These are phyloP conservation scores for Cirrhinus molitorella DNA, from an alignment of 2,797 vertebrate genomes.

Conservation along the genomic window DNA sequence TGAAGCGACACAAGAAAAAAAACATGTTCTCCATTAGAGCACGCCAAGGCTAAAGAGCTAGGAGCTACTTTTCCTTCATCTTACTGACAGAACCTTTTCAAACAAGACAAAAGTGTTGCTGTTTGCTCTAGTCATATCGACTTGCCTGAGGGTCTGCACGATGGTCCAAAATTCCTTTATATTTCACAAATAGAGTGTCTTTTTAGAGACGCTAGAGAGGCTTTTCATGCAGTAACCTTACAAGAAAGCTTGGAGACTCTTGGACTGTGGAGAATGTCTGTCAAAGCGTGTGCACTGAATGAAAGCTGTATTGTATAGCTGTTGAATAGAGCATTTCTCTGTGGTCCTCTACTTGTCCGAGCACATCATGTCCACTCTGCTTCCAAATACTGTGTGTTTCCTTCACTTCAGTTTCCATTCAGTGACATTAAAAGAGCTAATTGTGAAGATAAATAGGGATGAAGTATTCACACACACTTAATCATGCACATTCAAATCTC, in stretches of 20 bases:
- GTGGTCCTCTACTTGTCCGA: constrained; percentile 40
- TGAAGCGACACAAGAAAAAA: not conserved
- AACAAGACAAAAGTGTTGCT: constrained; percentile 40
- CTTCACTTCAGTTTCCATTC: constrained; percentile 41
- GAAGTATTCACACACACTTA: constrained; percentile 46
- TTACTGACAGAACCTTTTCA: constrained; percentile 38
- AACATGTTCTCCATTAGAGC: constrained; percentile 22
- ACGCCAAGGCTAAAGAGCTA: constrained; percentile 19
- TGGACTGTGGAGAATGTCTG: constrained; percentile 70
- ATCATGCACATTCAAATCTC: constrained; percentile 2
- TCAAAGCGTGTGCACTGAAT: constrained; percentile 77
- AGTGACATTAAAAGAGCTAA: constrained; percentile 34
- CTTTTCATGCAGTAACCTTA: constrained; percentile 73
- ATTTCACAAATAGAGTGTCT: constrained; percentile 76
- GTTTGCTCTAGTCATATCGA: constrained; percentile 49
- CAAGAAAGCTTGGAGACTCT: constrained; percentile 71
- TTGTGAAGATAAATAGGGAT: not conserved
- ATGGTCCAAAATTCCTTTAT: constrained; percentile 69
- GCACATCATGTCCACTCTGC: constrained; percentile 39
- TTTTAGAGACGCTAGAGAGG: constrained; percentile 71
- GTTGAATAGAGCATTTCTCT: constrained; percentile 71
- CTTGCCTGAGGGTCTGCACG: constrained; percentile 70
- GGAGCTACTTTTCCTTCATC: constrained; percentile 67
- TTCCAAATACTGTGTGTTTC: constrained; percentile 63
- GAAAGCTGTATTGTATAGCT: constrained; percentile 77